Conservation (phyloP, 2,113 vertebrate genomes). For the Rhodinocichla rosea region DNA sequence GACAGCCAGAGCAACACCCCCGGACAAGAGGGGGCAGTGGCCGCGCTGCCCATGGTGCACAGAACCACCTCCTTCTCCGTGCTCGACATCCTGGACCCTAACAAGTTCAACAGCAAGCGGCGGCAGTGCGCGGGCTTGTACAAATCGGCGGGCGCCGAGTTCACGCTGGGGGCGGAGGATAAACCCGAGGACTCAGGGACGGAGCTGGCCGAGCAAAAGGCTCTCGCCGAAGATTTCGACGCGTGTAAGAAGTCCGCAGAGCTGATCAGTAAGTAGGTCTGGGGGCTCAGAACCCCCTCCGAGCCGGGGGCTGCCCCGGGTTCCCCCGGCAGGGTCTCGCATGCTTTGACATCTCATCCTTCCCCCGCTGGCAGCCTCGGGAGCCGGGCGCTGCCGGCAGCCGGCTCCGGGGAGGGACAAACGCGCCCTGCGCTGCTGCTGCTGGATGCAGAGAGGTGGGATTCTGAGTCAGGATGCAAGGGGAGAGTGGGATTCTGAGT, state of each 20-base stretch:
- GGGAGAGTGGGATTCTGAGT: rapidly evolving
- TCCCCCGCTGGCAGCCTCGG: neutral
- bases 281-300: neutral
- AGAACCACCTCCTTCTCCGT: slow-evolving; percentile 97
- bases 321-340: neutral
- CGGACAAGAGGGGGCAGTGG: slow-evolving; percentile 75
- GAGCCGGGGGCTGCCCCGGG: neutral
- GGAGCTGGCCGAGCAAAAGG: slow-evolving; percentile 64
- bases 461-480: rapidly evolving
- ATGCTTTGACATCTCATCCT: neutral
- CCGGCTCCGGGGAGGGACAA: neutral
- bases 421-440: rapidly evolving
- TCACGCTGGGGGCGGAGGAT: slow-evolving; percentile 2
- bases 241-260: slow-evolving; percentile 74
- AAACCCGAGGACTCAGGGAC: slow-evolving; percentile 65
- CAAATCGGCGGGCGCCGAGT: slow-evolving; percentile 65
- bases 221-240: slow-evolving; percentile 75
- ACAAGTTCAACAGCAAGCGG: slow-evolving; percentile 91
- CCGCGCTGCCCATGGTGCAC: slow-evolving; percentile 70
- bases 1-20: slow-evolving; percentile 79
- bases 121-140: slow-evolving; percentile 67
- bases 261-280: slow-evolving; percentile 72
- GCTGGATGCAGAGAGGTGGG: neutral
- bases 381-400: neutral
- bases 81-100: slow-evolving; percentile 95